These are phyloP conservation scores for Calameuta idolon DNA, from an alignment of 2,888 invertebrate genomes.

Conservation along the genomic window DNA sequence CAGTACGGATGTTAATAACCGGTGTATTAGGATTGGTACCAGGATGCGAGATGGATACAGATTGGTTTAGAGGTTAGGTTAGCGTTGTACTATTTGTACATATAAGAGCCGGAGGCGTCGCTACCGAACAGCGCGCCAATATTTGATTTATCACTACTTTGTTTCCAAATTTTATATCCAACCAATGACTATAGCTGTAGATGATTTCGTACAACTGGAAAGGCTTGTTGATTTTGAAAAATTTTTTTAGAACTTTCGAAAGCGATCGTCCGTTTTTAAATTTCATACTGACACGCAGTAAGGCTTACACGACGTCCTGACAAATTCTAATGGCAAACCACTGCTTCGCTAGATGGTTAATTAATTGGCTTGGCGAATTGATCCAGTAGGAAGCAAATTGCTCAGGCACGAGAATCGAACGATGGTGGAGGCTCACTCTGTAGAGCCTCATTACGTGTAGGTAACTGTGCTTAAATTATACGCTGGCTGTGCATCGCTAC, in stretches of 20 bases:
- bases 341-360: background rate
- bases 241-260: background rate
- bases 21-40: background rate
- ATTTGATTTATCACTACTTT: background rate
- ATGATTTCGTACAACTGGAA: background rate
- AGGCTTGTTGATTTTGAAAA: background rate
- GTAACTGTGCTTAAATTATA: constrained; percentile 7
- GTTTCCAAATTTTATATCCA: background rate
- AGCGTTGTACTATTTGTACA: background rate
- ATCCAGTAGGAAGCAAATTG: background rate
- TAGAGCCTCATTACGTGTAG: constrained; percentile 2
- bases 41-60: background rate
- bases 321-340: background rate
- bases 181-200: background rate
- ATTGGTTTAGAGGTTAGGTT: background rate
- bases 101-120: background rate
- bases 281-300: background rate
- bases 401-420: background rate
- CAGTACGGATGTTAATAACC: constrained; percentile 23
- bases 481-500: background rate
- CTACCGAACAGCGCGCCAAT: background rate
- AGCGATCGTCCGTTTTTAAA: background rate
- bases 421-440: background rate
- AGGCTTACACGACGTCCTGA: background rate
- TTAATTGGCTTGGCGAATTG: background rate